phyloP scores from a whole-genome alignment of 2,113 vertebrate genomes.

The Megaptera novaeangliae region DNA sequence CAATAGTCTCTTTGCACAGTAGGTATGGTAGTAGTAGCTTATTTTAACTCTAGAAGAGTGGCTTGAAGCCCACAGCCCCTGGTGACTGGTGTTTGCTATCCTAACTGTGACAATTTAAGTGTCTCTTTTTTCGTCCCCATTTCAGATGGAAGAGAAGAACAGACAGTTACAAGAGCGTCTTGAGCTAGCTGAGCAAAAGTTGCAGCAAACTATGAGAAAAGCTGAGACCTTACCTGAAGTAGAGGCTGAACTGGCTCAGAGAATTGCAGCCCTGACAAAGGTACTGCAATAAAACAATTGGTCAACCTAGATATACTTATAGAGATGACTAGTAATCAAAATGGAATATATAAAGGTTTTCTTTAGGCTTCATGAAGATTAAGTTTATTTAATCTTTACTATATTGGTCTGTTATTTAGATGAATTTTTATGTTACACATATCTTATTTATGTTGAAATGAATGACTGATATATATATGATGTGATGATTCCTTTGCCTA shows the following conservation, averaged over 20 bases:
- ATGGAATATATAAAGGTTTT: background rate
- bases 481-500: background rate
- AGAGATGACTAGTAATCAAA: background rate
- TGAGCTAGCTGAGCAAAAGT: conserved; percentile 97
- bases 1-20: background rate
- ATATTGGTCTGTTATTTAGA: background rate
- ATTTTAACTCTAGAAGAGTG: background rate
- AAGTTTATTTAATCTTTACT: background rate
- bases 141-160: conserved; percentile 98
- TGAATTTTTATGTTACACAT: background rate
- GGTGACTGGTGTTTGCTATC: background rate
- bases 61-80: background rate
- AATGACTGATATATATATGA: background rate
- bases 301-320: background rate
- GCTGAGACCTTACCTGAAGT: conserved; percentile 98
- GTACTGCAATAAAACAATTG: conserved; percentile 77
- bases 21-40: background rate
- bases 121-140: background rate
- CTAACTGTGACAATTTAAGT: background rate
- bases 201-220: conserved; percentile 99
- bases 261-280: conserved; percentile 98
- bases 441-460: background rate
- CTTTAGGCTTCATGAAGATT: background rate
- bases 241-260: conserved; percentile 98
- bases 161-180: conserved; percentile 96